Base-by-base conservation (phyloP, 2,888 invertebrate genomes). In the Dioctria rufipes region DNA sequence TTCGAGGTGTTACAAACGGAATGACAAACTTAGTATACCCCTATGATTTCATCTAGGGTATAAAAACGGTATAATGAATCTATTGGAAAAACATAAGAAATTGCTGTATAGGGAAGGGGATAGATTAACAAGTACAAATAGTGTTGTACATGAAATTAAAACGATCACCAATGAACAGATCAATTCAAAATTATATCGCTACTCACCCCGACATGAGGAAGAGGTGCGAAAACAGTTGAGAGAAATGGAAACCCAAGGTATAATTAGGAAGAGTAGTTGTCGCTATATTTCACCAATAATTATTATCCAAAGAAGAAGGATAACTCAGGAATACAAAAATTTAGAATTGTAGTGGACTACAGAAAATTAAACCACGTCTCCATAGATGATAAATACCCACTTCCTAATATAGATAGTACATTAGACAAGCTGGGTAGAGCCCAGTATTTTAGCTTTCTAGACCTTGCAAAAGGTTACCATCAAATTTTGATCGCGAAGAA, bases 351-450 rank as follows among this genome's bases (percentile, higher is more conserved):
- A 4, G 80, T 82, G 40, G 83, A 83, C 71, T 83, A 83, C 60
- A 79, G 83, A 79, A 81, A 54, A 51, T 54, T 82, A n/a, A 83
- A 84, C 69, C 42, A 82, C 4, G 40, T 83, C 2, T 82, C 82
- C 6, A 78, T 80, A 3, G 80, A 81, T 78, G 82, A 83, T 54
- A 82, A 83, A 43, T 80, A 82, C 61, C 81, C 81, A 4, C 54
- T 81, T 11, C 82, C 83, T 8, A 83, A 82, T 61, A 83, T 83
- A 6, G 83, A 67, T n/a, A n/a, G n/a, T n/a, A n/a, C n/a, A n/a
- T n/a, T n/a, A n/a, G n/a, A 82, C 46, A 80, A 81, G 63, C 49
- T 81, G n/a, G 77, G 66, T 3, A 81, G 75, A 54, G 81, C 83
- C 2, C 80, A 83, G 39, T 83, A 83, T 71, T 83, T 83, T 11